Evolutionary conservation across 2,888 invertebrate genomes (phyloP).

Genomic region (Nebria brevicollis): DNA sequence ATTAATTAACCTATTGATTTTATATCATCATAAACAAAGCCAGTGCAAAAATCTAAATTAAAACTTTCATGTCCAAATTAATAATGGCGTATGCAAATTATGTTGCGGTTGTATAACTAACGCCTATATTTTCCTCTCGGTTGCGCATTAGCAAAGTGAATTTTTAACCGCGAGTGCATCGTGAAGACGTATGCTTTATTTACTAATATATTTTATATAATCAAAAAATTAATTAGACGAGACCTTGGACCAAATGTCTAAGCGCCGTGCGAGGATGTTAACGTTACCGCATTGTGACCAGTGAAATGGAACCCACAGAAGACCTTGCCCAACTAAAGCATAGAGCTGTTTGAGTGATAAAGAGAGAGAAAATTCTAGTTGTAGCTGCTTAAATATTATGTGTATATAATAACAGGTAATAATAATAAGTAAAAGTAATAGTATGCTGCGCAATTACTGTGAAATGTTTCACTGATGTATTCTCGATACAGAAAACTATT

Average conservation of each 20-base stretch:
- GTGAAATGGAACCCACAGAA: slow-evolving; percentile 38
- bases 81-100: neutral
- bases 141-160: neutral
- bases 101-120: neutral
- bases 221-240: neutral
- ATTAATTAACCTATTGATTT: neutral
- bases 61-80: neutral
- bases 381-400: neutral
- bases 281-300: slow-evolving; percentile 7
- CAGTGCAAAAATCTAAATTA: neutral
- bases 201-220: neutral
- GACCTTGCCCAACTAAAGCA: neutral
- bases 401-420: neutral
- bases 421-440: neutral
- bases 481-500: no score
- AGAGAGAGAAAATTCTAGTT: neutral
- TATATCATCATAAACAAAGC: neutral
- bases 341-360: neutral
- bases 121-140: neutral
- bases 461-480: no score
- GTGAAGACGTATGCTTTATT: neutral
- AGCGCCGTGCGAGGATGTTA: neutral
- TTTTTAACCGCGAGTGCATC: neutral
- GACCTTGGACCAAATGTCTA: neutral
- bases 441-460: no score